A percentile compares a stretch with the other conserved stretches of the same genome.
Conservation (phyloP, 37 sponge, comb jelly and placozoan species). For the Theonella swinhoei region DNA sequence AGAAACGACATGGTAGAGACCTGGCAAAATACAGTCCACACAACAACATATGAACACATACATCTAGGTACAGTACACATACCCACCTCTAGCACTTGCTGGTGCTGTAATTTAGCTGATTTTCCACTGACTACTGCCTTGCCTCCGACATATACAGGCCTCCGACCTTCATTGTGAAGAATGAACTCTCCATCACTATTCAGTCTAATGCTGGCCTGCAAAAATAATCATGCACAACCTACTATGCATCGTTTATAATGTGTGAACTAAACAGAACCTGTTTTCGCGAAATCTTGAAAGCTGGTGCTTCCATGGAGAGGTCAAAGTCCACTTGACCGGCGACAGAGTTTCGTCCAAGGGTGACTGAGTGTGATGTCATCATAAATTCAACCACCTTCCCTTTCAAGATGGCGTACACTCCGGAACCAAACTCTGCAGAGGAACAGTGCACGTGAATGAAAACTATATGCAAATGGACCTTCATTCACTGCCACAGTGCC, state of each 20-base stretch:
- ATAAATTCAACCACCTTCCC: slow-evolving; percentile 75
- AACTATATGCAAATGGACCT: too few species aligned
- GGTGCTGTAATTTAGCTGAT: slow-evolving; percentile 50
- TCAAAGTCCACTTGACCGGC: slow-evolving; percentile 82
- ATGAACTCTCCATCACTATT: slow-evolving; percentile 68
- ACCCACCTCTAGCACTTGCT: neutral
- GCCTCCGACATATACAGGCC: slow-evolving; percentile 78
- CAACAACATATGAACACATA: neutral
- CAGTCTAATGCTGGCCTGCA: slow-evolving; percentile 70
- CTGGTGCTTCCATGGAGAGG: slow-evolving; percentile 86
- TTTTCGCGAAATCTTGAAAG: slow-evolving; percentile 83
- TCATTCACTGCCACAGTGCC: neutral
- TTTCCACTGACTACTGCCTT: slow-evolving; percentile 53
- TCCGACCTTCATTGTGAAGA: slow-evolving; percentile 69
- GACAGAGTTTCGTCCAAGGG: slow-evolving; percentile 76
- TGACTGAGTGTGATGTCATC: slow-evolving; percentile 74
- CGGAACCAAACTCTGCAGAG: slow-evolving; percentile 65
- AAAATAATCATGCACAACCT: neutral
- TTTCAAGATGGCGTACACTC: slow-evolving; percentile 73
- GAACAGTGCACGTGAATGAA: neutral
- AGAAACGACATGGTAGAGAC: neutral
- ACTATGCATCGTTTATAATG: too few species aligned
- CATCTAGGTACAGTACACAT: neutral
- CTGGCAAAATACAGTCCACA: neutral
- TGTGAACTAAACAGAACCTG: too few species aligned